Percentiles rank a stretch among this genome's conserved stretches.
These are phyloP conservation scores for Himalopsyche japonica DNA, from an alignment of 2,888 invertebrate species.

Conservation along the genomic window DNA sequence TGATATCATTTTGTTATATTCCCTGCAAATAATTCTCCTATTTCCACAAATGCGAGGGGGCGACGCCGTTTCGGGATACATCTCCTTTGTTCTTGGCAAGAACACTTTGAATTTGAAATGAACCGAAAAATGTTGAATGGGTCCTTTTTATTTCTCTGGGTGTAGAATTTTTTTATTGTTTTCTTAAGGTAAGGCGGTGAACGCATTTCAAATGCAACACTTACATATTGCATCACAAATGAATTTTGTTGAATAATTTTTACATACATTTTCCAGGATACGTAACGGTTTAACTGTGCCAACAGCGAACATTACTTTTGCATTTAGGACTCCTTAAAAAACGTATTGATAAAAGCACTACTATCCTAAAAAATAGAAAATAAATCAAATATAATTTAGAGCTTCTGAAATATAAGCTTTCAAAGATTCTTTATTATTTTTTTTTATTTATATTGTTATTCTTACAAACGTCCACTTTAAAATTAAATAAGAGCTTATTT, in stretches of 20 bases:
- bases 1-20: conserved; percentile 31
- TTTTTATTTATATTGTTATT: too few species aligned
- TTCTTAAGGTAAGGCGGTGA: conserved; percentile 14
- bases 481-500: too few species aligned
- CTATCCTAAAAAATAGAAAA: too few species aligned
- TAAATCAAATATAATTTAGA: too few species aligned
- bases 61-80: conserved; percentile 12
- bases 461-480: too few species aligned
- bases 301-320: conserved; percentile 8
- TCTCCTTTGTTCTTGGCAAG: conserved; percentile 38
- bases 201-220: conserved; percentile 25
- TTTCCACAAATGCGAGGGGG: conserved; percentile 18
- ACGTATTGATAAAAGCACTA: not conserved
- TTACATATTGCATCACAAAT: conserved; percentile 33
- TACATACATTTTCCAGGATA: conserved; percentile 12
- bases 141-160: conserved; percentile 6
- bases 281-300: conserved; percentile 9
- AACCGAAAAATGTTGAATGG: conserved; percentile 35
- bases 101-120: conserved; percentile 40
- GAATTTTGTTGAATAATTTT: conserved; percentile 34
- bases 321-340: not conserved
- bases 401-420: too few species aligned
- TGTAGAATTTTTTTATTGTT: conserved; percentile 20
- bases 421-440: too few species aligned
- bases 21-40: conserved; percentile 38